Percentiles rank a stretch among this genome's conserved stretches.
phyloP scores from a whole-genome alignment of 2,888 invertebrate genomes.

The Steinernema hermaphroditum region DNA sequence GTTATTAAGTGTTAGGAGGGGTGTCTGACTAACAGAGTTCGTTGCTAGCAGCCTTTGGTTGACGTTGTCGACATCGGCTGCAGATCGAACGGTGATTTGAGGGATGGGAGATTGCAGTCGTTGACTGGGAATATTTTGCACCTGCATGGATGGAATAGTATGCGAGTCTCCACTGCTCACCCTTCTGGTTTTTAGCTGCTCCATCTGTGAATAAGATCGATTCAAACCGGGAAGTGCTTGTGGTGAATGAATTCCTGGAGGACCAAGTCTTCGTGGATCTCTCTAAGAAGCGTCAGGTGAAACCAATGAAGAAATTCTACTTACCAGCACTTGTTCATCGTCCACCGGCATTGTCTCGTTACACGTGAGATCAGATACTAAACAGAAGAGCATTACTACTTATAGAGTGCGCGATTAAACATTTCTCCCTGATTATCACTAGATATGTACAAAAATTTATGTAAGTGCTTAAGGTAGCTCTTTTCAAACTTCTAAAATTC shows the following conservation, averaged over 20 bases:
- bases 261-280: background rate
- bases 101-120: background rate
- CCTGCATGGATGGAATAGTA: background rate
- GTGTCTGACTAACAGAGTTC: background rate
- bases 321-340: constrained; percentile 17
- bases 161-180: background rate
- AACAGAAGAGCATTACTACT: no score
- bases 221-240: background rate
- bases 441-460: no score
- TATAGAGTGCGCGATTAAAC: no score
- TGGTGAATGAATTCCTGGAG: background rate
- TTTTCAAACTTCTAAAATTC: no score
- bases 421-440: no score
- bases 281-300: background rate
- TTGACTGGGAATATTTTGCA: background rate
- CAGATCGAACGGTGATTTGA: background rate
- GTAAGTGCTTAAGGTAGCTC: no score
- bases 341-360: constrained; percentile 20
- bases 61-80: background rate
- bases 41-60: background rate
- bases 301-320: background rate
- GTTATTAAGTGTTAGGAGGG: background rate
- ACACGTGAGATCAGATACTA: constrained; percentile 15
- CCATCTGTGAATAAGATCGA: background rate
- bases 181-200: background rate